These are phyloP conservation scores for Cyprinodon variegatus DNA, from an alignment of 2,113 vertebrate species.

Conservation along the genomic window DNA sequence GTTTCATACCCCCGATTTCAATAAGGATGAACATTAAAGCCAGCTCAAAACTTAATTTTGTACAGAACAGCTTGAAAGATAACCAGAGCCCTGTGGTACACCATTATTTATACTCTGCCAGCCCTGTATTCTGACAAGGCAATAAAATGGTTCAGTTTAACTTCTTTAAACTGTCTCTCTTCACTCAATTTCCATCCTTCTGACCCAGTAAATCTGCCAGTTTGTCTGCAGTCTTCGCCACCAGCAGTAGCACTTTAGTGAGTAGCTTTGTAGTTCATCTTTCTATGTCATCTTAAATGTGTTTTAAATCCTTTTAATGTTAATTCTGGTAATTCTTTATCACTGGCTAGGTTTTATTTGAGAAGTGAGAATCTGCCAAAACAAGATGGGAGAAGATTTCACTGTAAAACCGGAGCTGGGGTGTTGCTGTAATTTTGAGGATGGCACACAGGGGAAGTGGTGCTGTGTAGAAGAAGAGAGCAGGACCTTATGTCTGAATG, in stretches of 20 bases:
- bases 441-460: slow-evolving; percentile 38
- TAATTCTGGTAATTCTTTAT: neutral
- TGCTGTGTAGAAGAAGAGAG: neutral
- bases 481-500: slow-evolving; percentile 30
- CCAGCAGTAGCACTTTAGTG: too few relatives aligned
- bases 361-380: neutral
- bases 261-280: too few relatives aligned
- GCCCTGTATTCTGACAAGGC: neutral
- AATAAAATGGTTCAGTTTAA: neutral
- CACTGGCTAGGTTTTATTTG: neutral
- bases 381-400: slow-evolving; percentile 1
- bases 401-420: slow-evolving; percentile 24
- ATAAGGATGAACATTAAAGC: neutral
- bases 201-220: too few relatives aligned
- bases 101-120: neutral
- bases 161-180: too few relatives aligned
- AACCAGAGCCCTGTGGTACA: neutral
- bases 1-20: neutral
- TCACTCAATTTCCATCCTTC: too few relatives aligned
- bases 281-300: neutral
- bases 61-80: neutral
- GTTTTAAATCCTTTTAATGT: neutral
- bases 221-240: too few relatives aligned
- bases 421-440: slow-evolving; percentile 11
- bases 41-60: neutral